A percentile compares a stretch with the other conserved stretches of the same genome.
Evolutionary conservation across 2,888 invertebrate species (phyloP).

Genomic region (Leptinotarsa peninsularis): DNA sequence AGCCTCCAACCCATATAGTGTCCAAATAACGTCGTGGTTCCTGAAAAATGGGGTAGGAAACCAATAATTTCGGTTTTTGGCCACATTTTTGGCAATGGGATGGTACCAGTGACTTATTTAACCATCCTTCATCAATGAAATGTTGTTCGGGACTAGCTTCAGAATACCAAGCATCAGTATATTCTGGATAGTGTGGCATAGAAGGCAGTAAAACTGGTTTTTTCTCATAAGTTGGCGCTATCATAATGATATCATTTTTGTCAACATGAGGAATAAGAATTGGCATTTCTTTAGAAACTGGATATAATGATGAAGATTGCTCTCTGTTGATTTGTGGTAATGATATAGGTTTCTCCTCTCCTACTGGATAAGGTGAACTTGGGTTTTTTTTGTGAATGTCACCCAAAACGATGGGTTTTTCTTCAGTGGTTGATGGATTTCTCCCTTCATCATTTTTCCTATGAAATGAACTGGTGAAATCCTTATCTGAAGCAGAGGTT

Average conservation of each 20-base stretch:
- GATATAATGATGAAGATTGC: neutral
- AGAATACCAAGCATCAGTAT: neutral
- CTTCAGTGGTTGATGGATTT: neutral
- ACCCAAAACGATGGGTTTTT: neutral
- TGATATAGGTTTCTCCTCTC: neutral
- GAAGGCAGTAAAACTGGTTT: conserved; percentile 3
- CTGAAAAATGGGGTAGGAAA: conserved; percentile 47
- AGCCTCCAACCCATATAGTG: conserved; percentile 6
- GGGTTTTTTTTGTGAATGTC: neutral
- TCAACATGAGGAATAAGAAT: neutral
- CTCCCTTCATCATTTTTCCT: too few species aligned
- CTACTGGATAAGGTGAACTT: neutral
- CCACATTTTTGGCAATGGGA: conserved; percentile 43
- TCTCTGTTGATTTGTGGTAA: conserved; percentile 9
- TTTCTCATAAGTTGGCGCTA: neutral
- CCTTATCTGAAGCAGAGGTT: neutral
- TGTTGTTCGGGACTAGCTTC: conserved; percentile 7
- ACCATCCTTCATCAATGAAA: conserved; percentile 37
- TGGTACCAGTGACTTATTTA: conserved; percentile 43
- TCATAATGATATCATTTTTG: neutral
- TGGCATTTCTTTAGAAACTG: conserved; percentile 8
- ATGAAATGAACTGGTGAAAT: too few species aligned
- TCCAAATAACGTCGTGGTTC: neutral
- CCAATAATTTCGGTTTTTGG: conserved; percentile 40
- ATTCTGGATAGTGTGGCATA: conserved; percentile 1